Percentiles rank a stretch among this genome's conserved stretches.
These are phyloP conservation scores for Sparus aurata DNA, from an alignment of 2,797 vertebrate genomes.

Conservation along the genomic window DNA sequence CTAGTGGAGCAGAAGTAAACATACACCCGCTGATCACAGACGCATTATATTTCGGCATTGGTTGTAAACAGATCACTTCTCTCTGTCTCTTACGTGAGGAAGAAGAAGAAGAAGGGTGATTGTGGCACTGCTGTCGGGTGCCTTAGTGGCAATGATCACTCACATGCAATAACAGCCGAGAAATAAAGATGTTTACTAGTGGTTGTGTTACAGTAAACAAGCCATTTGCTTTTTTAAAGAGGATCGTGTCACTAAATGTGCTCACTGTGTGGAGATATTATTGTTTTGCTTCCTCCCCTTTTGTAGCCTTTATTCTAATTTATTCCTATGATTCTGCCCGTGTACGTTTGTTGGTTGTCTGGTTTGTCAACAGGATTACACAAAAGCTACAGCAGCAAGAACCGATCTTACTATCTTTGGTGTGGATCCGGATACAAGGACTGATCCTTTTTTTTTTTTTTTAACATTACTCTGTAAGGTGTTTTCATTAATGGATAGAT, in stretches of 20 bases:
- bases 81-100: not conserved
- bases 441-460: no score
- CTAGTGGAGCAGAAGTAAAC: slow-evolving; percentile 75
- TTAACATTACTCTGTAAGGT: no score
- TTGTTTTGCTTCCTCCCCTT: no score
- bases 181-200: not conserved
- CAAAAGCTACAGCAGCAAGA: no score
- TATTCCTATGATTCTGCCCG: no score
- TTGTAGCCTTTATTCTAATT: no score
- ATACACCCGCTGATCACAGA: slow-evolving; percentile 43
- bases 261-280: not conserved
- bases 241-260: not conserved
- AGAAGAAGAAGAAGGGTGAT: no score
- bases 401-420: no score
- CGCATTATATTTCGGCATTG: slow-evolving; percentile 5
- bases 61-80: slow-evolving; percentile 19
- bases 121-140: not conserved
- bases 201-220: not conserved
- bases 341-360: no score
- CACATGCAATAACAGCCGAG: not conserved
- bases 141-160: not conserved
- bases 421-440: no score
- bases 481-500: no score
- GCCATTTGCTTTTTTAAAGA: not conserved
- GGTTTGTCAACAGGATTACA: no score